phyloP scores from a whole-genome alignment of 2,797 vertebrate genomes.

The Esox masquinongy region DNA sequence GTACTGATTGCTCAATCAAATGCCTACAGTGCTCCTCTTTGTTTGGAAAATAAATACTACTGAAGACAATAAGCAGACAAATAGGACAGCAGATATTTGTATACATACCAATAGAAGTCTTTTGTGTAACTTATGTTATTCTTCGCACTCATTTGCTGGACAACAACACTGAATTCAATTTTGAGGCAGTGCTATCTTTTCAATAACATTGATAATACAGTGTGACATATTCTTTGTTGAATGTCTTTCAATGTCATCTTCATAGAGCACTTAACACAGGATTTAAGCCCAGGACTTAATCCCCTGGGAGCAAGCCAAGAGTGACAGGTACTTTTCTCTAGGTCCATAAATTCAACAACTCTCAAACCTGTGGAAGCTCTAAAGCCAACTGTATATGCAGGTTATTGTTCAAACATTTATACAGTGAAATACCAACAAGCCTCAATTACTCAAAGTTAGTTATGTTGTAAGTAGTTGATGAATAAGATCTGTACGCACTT shows the following conservation, averaged over 20 bases:
- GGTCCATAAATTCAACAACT: constrained; percentile 20
- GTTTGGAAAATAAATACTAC: constrained; percentile 48
- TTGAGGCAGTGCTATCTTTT: constrained; percentile 25
- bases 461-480: not conserved
- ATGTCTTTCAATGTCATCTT: constrained; percentile 54
- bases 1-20: constrained; percentile 57
- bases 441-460: not conserved
- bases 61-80: constrained; percentile 51
- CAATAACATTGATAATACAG: constrained; percentile 42
- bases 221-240: constrained; percentile 54
- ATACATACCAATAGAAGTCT: constrained; percentile 28
- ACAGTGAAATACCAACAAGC: not conserved
- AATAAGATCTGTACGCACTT: not conserved
- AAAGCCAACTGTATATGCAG: not conserved
- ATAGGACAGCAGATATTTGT: constrained; percentile 42
- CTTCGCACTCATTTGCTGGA: constrained; percentile 25
- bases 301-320: constrained; percentile 37
- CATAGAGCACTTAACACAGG: constrained; percentile 38
- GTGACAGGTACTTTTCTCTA: constrained; percentile 36
- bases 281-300: constrained; percentile 49
- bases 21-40: constrained; percentile 36
- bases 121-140: constrained; percentile 30
- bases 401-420: not conserved
- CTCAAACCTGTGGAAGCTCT: not conserved
- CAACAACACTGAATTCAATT: constrained; percentile 34